Conservation (phyloP, 2,888 invertebrate genomes). For the Perithous albicinctus region DNA sequence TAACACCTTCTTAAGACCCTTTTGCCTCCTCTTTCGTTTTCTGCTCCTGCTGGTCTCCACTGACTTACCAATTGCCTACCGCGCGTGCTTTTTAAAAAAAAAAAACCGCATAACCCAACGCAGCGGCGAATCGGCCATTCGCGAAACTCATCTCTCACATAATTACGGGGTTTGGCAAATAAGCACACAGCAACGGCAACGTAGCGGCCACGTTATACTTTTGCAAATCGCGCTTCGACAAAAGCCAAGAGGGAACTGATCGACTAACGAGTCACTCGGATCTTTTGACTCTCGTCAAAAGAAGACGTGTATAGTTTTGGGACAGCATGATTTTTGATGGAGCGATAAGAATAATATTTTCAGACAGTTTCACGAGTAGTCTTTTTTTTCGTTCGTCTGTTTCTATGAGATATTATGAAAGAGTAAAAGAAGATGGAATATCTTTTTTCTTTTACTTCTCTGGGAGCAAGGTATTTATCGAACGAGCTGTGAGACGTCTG, state of each 20-base stretch:
- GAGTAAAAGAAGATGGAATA: neutral
- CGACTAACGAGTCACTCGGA: slow-evolving; percentile 33
- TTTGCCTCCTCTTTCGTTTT: slow-evolving; percentile 29
- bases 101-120: slow-evolving; percentile 50
- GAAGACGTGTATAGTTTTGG: slow-evolving; percentile 2
- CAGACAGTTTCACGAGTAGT: neutral
- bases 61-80: slow-evolving; percentile 58
- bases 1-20: slow-evolving; percentile 80
- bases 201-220: slow-evolving; percentile 38
- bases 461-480: neutral
- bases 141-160: slow-evolving; percentile 59
- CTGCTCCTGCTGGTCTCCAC: slow-evolving; percentile 28
- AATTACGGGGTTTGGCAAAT: slow-evolving; percentile 62
- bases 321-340: slow-evolving; percentile 20
- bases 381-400: neutral
- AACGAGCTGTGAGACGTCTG: neutral
- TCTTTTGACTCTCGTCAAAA: slow-evolving; percentile 2
- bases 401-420: neutral
- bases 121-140: slow-evolving; percentile 30
- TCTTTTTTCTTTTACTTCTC: neutral
- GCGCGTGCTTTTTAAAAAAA: slow-evolving; percentile 55
- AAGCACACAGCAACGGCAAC: too few relatives aligned
- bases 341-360: neutral
- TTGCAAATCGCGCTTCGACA: slow-evolving; percentile 41
- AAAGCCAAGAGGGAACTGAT: neutral